Base-by-base conservation (phyloP, 2,113 vertebrate genomes). In the Channa maculata region DNA sequence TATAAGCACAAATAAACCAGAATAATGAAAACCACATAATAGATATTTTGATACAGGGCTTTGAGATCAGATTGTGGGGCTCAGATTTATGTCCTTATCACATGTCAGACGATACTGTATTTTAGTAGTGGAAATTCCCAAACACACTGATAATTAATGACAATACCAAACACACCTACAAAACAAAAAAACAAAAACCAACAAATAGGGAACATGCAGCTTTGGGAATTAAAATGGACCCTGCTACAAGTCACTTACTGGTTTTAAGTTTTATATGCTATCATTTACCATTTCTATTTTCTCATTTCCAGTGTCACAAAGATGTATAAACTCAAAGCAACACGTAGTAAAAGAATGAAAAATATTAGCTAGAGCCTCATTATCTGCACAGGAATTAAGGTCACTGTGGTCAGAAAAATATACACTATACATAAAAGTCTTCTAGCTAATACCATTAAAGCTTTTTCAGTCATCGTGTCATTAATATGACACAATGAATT, bases 401-500 rank as follows among this genome's bases (percentile, higher is more conserved):
- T 36, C 8, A 41, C 8, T 34, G 2, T 41, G 24, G 37, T 41
- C 4, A 33, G 14, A 60, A 38, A 8, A 73, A 11, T 8, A 33
- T 2, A 24, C 5, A 36, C 2, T 37, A 24, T 13, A 13, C 39
- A 2, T 24, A 52, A 34, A 34, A 52, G 53, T 62, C 11, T 57
- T 14, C 54, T 9, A 14, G 36, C 50, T 7, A 9, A 50, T 62
- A 5, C 8, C 12, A 57, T n/a, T 41, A 44, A 58, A 33, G 24
- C 10, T 59, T 45, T 43, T 14, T 54, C 57, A 24, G 15, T 49
- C 2, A n/a, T 3, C 64, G 37, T n/a, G n/a, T n/a, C 34, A 61
- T 64, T 67, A 39, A 63, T 70, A 50, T 76, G 62, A 54, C 63
- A 65, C 3, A 0, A 39, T 46, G 3, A 46, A 67, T 78, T 14